Conservation (phyloP, 1,140 invertebrate species). For the Mactra quadrangularis region DNA sequence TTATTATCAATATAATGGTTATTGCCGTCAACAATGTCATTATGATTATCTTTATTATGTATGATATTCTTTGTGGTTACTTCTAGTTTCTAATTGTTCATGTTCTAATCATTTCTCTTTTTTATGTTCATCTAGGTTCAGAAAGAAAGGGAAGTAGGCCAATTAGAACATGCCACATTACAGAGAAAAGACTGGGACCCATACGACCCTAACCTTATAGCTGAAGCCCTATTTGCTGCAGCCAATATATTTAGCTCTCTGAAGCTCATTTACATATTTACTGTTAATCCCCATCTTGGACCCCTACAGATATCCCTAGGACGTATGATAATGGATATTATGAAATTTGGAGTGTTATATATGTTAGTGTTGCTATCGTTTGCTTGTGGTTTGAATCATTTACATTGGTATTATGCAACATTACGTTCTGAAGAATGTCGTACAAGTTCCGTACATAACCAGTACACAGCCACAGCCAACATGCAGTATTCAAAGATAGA, state of each 20-base stretch:
- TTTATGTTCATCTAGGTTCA: conserved; percentile 78
- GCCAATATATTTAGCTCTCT: conserved; percentile 98
- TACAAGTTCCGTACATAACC: neutral
- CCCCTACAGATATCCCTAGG: conserved; percentile 98
- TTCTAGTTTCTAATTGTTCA: no score
- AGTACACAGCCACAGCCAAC: conserved; percentile 17
- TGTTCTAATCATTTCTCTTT: no score
- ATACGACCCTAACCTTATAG: conserved; percentile 96
- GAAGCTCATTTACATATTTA: conserved; percentile 99
- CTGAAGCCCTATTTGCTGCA: conserved; percentile 96
- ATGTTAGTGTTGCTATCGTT: conserved; percentile 98
- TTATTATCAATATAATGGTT: no score
- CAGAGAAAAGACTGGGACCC: conserved; percentile 94
- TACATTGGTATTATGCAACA: conserved; percentile 98
- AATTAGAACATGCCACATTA: conserved; percentile 86
- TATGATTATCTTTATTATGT: no score
- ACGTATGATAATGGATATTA: conserved; percentile 98
- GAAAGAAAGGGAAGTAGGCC: conserved; percentile 65
- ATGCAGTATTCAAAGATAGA: conserved; percentile 4
- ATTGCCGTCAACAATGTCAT: no score
- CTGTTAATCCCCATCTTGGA: conserved; percentile 98
- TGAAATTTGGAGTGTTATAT: conserved; percentile 98
- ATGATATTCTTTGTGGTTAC: no score
- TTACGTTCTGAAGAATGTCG: conserved; percentile 92
- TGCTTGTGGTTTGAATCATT: conserved; percentile 96